These are phyloP conservation scores for Anoplophora glabripennis DNA, from an alignment of 1,140 invertebrate species.

Conservation along the genomic window DNA sequence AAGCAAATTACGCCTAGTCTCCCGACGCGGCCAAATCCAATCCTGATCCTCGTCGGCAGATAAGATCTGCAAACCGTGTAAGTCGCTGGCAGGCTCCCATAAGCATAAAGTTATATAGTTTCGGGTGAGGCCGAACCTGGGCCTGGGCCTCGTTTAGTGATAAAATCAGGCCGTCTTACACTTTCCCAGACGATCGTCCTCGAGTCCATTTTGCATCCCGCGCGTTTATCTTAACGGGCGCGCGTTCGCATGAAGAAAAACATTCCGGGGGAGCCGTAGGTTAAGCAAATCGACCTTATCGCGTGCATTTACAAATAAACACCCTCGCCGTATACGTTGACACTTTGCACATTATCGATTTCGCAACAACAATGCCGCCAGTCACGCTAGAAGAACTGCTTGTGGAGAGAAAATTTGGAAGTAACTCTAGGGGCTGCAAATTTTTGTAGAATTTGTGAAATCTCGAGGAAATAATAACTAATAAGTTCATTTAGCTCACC, in stretches of 20 bases:
- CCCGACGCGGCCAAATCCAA: too few species aligned
- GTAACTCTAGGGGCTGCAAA: too few species aligned
- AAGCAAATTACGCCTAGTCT: too few species aligned
- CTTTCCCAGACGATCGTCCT: too few species aligned
- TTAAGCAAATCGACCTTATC: conserved; percentile 28
- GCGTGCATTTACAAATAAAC: conserved; percentile 29
- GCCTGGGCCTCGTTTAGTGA: conserved; percentile 12
- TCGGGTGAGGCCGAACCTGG: conserved; percentile 3
- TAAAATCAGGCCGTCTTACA: conserved; percentile 12
- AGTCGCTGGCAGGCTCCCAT: too few species aligned
- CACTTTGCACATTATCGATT: conserved; percentile 11
- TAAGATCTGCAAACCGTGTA: too few species aligned
- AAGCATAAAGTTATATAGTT: conserved; percentile 5
- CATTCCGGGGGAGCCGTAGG: conserved; percentile 16
- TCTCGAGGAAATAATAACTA: too few species aligned
- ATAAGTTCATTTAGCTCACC: too few species aligned
- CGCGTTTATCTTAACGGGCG: conserved; percentile 28
- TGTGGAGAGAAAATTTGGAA: too few species aligned
- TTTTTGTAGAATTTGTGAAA: too few species aligned
- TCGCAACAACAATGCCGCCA: background rate
- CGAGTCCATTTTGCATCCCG: conserved; percentile 31
- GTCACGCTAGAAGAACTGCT: background rate
- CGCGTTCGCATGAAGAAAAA: conserved; percentile 14
- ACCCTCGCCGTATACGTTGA: conserved; percentile 13
- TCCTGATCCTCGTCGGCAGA: too few species aligned